A percentile compares a stretch with the other conserved stretches of the same genome.
phyloP scores from a whole-genome alignment of 1,140 invertebrate genomes.

The Brachionus angularis region DNA sequence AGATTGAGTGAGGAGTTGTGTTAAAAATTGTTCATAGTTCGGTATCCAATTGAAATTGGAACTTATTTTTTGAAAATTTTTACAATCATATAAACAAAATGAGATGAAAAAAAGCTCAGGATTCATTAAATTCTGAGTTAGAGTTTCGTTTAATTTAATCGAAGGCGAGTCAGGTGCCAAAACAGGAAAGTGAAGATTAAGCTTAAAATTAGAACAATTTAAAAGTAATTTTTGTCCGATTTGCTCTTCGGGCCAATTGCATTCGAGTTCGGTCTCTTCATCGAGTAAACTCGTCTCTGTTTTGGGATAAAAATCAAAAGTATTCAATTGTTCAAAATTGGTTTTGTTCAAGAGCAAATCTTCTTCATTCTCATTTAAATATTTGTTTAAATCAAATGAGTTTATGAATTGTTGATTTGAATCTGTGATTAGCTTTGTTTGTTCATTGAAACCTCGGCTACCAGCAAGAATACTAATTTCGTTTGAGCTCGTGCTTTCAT shows the following conservation, averaged over 20 bases:
- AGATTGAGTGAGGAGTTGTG: not conserved
- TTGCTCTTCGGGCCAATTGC: not conserved
- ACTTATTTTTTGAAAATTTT: constrained; percentile 39
- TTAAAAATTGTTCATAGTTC: constrained; percentile 7
- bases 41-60: constrained; percentile 43
- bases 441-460: not conserved
- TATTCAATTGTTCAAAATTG: constrained; percentile 1
- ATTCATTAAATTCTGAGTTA: too few relatives aligned
- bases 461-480: constrained; percentile 19
- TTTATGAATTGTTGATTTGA: constrained; percentile 29
- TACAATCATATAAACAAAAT: constrained; percentile 1
- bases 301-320: constrained; percentile 30
- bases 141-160: too few relatives aligned
- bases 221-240: not conserved
- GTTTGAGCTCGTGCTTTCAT: constrained; percentile 26
- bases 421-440: not conserved
- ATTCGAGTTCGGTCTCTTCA: constrained; percentile 19
- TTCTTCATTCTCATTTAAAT: constrained; percentile 31
- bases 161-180: not conserved
- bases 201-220: constrained; percentile 5
- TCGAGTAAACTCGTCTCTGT: not conserved
- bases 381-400: constrained; percentile 34
- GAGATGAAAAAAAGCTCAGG: constrained; percentile 27
- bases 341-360: not conserved
- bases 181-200: constrained; percentile 20